Conservation (phyloP, 1,140 invertebrate genomes). For the Zophobas atratus region DNA sequence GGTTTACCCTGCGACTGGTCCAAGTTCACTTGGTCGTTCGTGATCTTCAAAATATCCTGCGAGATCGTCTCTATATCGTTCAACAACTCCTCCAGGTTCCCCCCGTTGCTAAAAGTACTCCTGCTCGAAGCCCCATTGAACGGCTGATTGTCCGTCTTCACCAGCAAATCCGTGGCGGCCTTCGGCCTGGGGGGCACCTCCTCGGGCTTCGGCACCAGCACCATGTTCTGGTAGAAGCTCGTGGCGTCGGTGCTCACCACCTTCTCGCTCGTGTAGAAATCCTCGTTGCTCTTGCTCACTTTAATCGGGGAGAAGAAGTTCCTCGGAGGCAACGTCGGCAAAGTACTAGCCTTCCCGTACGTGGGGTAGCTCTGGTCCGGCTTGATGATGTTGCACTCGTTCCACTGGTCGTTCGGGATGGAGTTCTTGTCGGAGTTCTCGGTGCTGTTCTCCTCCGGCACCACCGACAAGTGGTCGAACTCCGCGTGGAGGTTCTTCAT, state of each 20-base stretch:
- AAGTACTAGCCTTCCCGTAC: conserved; percentile 50
- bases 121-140: conserved; percentile 56
- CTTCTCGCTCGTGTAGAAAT: conserved; percentile 55
- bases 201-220: conserved; percentile 56
- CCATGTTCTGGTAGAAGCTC: conserved; percentile 61
- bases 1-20: conserved; percentile 51
- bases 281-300: conserved; percentile 58
- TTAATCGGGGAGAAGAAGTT: conserved; percentile 70
- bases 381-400: conserved; percentile 61
- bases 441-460: conserved; percentile 79
- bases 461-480: conserved; percentile 83
- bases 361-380: conserved; percentile 65
- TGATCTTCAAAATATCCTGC: conserved; percentile 62
- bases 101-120: conserved; percentile 66
- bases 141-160: conserved; percentile 64
- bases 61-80: conserved; percentile 71
- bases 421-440: conserved; percentile 70
- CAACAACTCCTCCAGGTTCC: conserved; percentile 69
- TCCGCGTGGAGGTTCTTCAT: conserved; percentile 71
- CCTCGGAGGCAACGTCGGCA: conserved; percentile 61
- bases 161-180: conserved; percentile 61
- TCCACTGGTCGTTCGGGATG: conserved; percentile 63
- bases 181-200: conserved; percentile 56
- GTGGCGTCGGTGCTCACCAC: conserved; percentile 55
- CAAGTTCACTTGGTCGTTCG: conserved; percentile 47